Base-by-base conservation (phyloP, 2,888 invertebrate species). In the Resseliella maxima region DNA sequence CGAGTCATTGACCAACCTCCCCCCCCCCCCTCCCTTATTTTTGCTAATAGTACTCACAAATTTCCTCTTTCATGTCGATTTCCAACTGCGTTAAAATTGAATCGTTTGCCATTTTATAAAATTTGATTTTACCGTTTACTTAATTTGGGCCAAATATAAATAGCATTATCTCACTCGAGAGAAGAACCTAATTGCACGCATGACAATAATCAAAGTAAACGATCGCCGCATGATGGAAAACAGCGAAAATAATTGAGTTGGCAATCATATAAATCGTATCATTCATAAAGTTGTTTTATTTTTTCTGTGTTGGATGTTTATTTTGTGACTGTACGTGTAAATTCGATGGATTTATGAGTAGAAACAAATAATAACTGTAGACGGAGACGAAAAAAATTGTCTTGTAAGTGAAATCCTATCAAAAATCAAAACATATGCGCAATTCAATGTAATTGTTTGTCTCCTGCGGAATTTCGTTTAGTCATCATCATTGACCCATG, bases 371-470 rank as follows among this genome's bases (percentile, higher is more conserved):
- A 15, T 24, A 15, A 31, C 10, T 72, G 72, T 72, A 31, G 18
- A 15, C 72, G 31, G 2, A 10, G 31, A 72, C 31, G 31, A 72
- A 31, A 12, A 72, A 72, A 72, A 31, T 72, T 72, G 72, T 15
- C 31, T 31, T 72, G 72, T 72, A 31, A 72, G 72, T 72, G 72
- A 72, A 72, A 72, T 35, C 31, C 72, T n/a, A 72, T 72, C 72
- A 31, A 5, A 72, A 72, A 72, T 72, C 72, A 8, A 72, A 72
- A 72, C 31, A 72, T 31, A 27, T n/a, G n/a, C n/a, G 15, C 27
- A 15, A 27, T 27, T 72, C 35, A 2, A 35, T 12, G 31, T 15
- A 72, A 72, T 15, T 72, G 31, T 72, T 72, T 72, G 72, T 72
- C 72, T 72, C 5, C 6, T 8, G 2, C 15, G 24, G 31, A 18